These are phyloP conservation scores for Synergus japonicus DNA, from an alignment of 2,888 invertebrate genomes.

Conservation along the genomic window DNA sequence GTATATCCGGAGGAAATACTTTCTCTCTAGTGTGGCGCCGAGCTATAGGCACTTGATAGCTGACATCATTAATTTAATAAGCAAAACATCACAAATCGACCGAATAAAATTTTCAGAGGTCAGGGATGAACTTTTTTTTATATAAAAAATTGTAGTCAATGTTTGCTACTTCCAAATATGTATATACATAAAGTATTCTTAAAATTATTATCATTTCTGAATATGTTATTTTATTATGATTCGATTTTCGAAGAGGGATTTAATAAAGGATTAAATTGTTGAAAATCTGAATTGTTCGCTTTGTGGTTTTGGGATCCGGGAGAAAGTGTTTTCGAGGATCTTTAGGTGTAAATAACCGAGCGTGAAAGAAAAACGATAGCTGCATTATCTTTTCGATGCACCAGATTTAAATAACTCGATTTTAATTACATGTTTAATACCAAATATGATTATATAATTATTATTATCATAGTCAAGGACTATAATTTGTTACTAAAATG, in stretches of 20 bases:
- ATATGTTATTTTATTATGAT: neutral
- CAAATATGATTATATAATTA: neutral
- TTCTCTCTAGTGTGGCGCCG: slow-evolving; percentile 6
- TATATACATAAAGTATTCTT: too few relatives aligned
- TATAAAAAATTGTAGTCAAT: neutral
- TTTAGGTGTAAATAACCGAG: slow-evolving; percentile 35
- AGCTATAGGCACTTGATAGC: neutral
- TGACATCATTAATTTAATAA: slow-evolving; percentile 13
- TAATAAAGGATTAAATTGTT: neutral
- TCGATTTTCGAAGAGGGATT: neutral
- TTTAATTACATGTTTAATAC: neutral
- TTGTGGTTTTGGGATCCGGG: slow-evolving; percentile 51
- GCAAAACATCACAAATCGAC: neutral
- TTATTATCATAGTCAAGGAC: too few relatives aligned
- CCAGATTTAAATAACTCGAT: neutral
- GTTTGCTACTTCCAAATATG: too few relatives aligned
- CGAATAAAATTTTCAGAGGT: neutral
- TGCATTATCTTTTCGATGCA: neutral
- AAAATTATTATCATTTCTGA: neutral
- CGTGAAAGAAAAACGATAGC: slow-evolving; percentile 3
- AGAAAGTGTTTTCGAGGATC: slow-evolving; percentile 52
- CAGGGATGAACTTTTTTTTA: neutral
- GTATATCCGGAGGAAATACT: slow-evolving; percentile 37
- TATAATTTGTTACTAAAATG: too few relatives aligned
- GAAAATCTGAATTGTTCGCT: slow-evolving; percentile 24